phyloP scores from a whole-genome alignment of 2,888 invertebrate genomes.

The Diadegma fenestrale region DNA sequence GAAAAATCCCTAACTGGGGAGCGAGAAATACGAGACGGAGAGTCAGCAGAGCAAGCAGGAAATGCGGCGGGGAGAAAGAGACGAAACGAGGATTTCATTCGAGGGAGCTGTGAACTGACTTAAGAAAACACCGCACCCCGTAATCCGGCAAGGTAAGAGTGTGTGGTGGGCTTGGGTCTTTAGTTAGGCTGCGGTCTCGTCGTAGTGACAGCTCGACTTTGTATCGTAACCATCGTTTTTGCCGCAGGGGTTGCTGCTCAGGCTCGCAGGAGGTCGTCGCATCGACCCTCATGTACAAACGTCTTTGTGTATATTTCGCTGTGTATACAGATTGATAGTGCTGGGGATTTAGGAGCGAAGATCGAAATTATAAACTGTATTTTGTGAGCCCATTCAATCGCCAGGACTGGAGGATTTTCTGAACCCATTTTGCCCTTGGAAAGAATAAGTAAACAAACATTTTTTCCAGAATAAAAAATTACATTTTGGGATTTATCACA shows the following conservation, averaged over 20 bases:
- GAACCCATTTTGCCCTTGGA: not conserved
- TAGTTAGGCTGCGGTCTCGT: conserved; percentile 55
- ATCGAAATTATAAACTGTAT: conserved; percentile 71
- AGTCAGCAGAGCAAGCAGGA: not conserved
- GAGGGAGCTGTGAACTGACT: conserved; percentile 67
- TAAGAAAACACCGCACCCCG: conserved; percentile 77
- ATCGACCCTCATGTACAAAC: conserved; percentile 32
- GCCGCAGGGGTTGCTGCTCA: conserved; percentile 58
- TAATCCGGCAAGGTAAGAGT: conserved; percentile 76
- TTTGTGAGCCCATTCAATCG: not conserved
- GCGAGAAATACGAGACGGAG: conserved; percentile 19
- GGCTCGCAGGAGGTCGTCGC: conserved; percentile 39
- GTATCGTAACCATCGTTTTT: conserved; percentile 73
- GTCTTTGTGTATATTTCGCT: conserved; percentile 9
- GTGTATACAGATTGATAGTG: conserved; percentile 1
- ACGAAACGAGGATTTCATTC: conserved; percentile 57
- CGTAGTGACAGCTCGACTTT: conserved; percentile 75
- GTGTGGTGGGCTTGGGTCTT: conserved; percentile 64
- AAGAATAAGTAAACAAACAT: not conserved
- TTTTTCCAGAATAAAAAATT: not conserved
- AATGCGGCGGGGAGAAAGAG: not conserved
- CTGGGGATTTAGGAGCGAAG: conserved; percentile 55
- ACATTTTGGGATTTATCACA: too few relatives aligned
- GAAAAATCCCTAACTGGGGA: conserved; percentile 37
- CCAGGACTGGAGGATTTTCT: not conserved